Evolutionary conservation across 30 jellyfish, hydroid and myxozoan genomes (phyloP), one percentile per base, ranked within the genome.

Genomic region (Cassiopea xamachana): DNA sequence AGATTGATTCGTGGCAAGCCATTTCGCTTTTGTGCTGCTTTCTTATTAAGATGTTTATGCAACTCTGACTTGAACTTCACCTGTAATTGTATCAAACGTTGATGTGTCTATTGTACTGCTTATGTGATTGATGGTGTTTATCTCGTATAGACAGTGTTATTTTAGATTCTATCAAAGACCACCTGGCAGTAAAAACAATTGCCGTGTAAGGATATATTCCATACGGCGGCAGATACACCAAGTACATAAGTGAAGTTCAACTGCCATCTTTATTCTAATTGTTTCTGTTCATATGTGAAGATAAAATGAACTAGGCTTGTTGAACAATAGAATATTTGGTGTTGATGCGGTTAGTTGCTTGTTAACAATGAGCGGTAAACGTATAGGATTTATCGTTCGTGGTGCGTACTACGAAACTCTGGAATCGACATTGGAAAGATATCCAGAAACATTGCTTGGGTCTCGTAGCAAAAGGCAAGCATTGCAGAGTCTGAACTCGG

Each of bases 371-470:
- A 67, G 46, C n/a, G 0, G 49, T n/a, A 70, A 87, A 61, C 71
- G 97, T 18, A 85, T 94, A 2, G 75, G 81, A 16, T 43, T 94
- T 51, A 73, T 14, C n/a, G 97, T 90, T 5, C 68, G 87, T 75
- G 97, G 97, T 8, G 86, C 75, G 58, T 55, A 68, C 15, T 94
- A 89, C 78, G 98, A 94, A 76, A 94, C 98, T 8, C 80, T 80
- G 7, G 97, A 94, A 68, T 58, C 91, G 84, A 94, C 98, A 48
- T 79, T 94, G 60, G 90, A 82, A 10, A 87, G 94, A 17, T 94
- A 73, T 64, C 98, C 98, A 14, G 89, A 85, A 51, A 89, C 98
- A 1, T 93, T 94, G 27, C 93, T 94, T 9, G 98, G 98, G 8
- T 89, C 95, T 48, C 73, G 69, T 7, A 77, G 69, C 81, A 58